Conservation (phyloP, 2,113 vertebrate genomes). For the Centropus bengalensis region DNA sequence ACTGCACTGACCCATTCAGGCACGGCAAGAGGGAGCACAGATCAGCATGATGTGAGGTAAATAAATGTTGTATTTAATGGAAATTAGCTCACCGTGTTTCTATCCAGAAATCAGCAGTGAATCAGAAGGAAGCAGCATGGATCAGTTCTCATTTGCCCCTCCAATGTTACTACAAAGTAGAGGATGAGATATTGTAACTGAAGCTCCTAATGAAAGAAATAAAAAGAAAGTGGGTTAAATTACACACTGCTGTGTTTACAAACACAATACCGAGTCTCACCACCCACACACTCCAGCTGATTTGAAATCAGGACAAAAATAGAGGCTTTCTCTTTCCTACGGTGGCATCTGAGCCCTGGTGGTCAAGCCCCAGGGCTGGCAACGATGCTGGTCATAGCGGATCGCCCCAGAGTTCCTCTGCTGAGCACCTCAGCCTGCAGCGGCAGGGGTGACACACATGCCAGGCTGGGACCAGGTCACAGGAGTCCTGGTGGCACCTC, state of each 20-base stretch:
- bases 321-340: not conserved
- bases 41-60: not conserved
- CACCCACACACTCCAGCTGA: not conserved
- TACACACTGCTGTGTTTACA: not conserved
- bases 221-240: not conserved
- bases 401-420: not conserved
- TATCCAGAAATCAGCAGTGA: not conserved
- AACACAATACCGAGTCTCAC: not conserved
- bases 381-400: not conserved
- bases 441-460: accelerated
- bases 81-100: not conserved
- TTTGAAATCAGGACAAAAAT: not conserved
- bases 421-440: not conserved
- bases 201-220: not conserved
- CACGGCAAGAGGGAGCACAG: not conserved
- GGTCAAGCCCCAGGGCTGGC: not conserved
- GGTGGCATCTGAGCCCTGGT: accelerated
- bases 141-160: not conserved
- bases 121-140: not conserved
- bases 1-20: not conserved
- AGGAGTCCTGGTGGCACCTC: not conserved
- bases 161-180: not conserved
- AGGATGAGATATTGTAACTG: not conserved
- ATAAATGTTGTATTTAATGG: not conserved
- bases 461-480: not conserved